These are phyloP conservation scores for Hyposoter didymator DNA, from an alignment of 2,888 invertebrate species.

Conservation along the genomic window DNA sequence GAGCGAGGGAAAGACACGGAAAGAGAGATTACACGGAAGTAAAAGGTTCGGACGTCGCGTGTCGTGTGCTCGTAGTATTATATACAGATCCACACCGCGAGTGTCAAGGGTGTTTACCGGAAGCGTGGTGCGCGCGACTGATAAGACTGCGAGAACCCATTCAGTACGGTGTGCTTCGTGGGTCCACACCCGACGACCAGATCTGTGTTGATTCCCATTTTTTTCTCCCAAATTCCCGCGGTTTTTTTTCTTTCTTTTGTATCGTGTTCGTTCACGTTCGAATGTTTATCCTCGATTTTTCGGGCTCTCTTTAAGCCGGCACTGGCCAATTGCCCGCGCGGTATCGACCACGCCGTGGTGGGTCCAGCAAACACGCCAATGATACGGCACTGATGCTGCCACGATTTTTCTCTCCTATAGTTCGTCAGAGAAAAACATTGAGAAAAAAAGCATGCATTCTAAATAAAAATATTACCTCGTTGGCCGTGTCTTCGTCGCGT, in stretches of 20 bases:
- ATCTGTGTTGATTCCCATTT: neutral
- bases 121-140: slow-evolving; percentile 67
- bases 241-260: neutral
- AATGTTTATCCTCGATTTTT: neutral
- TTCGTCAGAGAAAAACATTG: slow-evolving; percentile 14
- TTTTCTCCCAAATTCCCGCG: neutral
- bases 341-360: slow-evolving; percentile 65
- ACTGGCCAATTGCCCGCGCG: slow-evolving; percentile 62
- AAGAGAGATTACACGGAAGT: slow-evolving; percentile 3
- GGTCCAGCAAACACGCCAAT: slow-evolving; percentile 52
- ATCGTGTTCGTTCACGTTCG: neutral
- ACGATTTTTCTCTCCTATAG: slow-evolving; percentile 19
- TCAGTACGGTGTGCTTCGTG: slow-evolving; percentile 27
- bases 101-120: slow-evolving; percentile 75
- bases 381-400: slow-evolving; percentile 59
- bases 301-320: slow-evolving; percentile 24
- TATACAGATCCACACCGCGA: slow-evolving; percentile 33
- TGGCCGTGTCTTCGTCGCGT: neutral
- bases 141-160: slow-evolving; percentile 47
- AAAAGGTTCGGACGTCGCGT: slow-evolving; percentile 50
- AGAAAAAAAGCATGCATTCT: neutral
- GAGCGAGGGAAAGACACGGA: neutral
- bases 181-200: neutral
- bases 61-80: slow-evolving; percentile 40
- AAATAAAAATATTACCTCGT: neutral